phyloP scores from a whole-genome alignment of 2,888 invertebrate genomes.

The Galeruca laticollis region DNA sequence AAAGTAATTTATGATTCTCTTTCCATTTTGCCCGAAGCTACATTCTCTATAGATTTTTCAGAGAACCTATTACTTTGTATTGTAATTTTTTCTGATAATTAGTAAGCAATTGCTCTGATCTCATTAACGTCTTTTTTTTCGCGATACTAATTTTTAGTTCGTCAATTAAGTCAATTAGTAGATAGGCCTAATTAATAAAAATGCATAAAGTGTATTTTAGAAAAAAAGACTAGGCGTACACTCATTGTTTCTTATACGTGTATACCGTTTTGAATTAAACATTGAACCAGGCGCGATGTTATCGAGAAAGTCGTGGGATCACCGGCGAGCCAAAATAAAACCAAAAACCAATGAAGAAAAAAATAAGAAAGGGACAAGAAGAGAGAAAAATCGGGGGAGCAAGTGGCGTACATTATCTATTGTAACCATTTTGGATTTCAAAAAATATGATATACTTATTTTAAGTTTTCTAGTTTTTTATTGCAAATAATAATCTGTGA shows the following conservation, averaged over 20 bases:
- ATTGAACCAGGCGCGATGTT: slow-evolving; percentile 52
- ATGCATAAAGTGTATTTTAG: slow-evolving; percentile 27
- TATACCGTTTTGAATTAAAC: slow-evolving; percentile 52
- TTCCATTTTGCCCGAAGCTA: too few species aligned
- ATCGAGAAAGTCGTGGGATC: slow-evolving; percentile 56
- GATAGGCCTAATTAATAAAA: slow-evolving; percentile 41
- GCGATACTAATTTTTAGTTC: slow-evolving; percentile 40
- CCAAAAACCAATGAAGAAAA: slow-evolving; percentile 46
- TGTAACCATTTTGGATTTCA: too few species aligned
- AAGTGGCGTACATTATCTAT: background rate
- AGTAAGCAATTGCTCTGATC: background rate
- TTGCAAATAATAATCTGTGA: background rate
- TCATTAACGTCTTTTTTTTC: slow-evolving; percentile 33
- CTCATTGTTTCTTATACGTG: slow-evolving; percentile 45
- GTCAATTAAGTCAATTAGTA: slow-evolving; percentile 44
- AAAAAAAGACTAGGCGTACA: slow-evolving; percentile 42
- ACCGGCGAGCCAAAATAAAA: slow-evolving; percentile 48
- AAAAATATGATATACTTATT: too few species aligned
- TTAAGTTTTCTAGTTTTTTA: slow-evolving; percentile 4
- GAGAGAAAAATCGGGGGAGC: slow-evolving; percentile 7
- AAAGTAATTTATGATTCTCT: too few species aligned
- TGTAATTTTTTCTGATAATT: background rate
- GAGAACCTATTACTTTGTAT: too few species aligned
- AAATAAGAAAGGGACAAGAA: background rate
- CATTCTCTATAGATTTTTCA: too few species aligned